Evolutionary conservation across 1,140 invertebrate species (phyloP).

Genomic region (Liolophura sinensis): DNA sequence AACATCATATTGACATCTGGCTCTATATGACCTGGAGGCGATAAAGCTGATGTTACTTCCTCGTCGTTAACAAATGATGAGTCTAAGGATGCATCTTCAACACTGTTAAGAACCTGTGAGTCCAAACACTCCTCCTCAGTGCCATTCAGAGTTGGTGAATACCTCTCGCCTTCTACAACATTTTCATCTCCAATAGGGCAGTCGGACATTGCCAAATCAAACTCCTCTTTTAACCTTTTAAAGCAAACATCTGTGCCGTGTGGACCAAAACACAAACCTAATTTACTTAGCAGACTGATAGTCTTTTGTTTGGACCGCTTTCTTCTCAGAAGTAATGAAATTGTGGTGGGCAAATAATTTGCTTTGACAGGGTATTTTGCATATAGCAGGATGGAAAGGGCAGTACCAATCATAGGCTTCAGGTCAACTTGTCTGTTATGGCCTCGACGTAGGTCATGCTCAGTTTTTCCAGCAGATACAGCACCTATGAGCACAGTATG

Average conservation of each 20-base stretch:
- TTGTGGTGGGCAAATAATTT: too few species aligned
- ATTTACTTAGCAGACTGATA: not conserved
- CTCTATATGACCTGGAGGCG: not conserved
- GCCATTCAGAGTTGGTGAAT: too few species aligned
- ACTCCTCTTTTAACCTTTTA: not conserved
- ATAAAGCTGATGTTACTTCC: not conserved
- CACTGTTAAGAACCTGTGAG: too few species aligned
- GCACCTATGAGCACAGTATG: too few species aligned
- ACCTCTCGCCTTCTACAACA: too few species aligned
- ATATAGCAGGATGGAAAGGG: not conserved
- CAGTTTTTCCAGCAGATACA: not conserved
- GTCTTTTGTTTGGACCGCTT: not conserved
- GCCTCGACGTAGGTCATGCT: not conserved
- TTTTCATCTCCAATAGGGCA: not conserved
- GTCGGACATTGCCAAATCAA: not conserved
- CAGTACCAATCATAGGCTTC: slow-evolving; percentile 1
- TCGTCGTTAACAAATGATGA: not conserved
- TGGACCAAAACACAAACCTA: slow-evolving; percentile 8
- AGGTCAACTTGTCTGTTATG: not conserved
- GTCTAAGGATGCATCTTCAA: slow-evolving; percentile 1
- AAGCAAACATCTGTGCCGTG: not conserved
- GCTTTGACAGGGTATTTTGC: not conserved
- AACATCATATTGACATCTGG: not conserved
- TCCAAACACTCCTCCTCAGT: too few species aligned
- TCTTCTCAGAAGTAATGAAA: not conserved